These are phyloP conservation scores for Dicerorhinus sumatrensis DNA, from an alignment of 2,113 vertebrate genomes.

Conservation along the genomic window DNA sequence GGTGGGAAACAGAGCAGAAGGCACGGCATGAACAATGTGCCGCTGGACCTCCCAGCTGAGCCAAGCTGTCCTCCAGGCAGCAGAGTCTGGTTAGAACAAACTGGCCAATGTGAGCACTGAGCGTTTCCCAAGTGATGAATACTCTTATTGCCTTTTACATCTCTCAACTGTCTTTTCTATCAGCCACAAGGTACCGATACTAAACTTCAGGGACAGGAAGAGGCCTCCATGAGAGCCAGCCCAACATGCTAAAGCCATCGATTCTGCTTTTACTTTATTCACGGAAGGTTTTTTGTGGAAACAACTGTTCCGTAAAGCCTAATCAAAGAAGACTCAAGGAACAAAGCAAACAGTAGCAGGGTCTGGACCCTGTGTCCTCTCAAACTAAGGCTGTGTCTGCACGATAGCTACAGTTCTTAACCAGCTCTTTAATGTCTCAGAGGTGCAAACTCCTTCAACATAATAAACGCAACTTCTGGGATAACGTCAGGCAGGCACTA, in stretches of 20 bases:
- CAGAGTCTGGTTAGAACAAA: not conserved
- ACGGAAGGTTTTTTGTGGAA: not conserved
- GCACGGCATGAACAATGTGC: not conserved
- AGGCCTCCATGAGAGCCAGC: not conserved
- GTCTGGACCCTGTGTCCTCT: not conserved
- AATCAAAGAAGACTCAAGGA: not conserved
- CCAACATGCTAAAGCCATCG: not conserved
- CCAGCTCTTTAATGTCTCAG: not conserved
- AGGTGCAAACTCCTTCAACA: not conserved
- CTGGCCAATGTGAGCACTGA: not conserved
- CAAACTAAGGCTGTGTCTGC: not conserved
- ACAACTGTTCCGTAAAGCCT: not conserved
- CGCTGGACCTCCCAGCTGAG: not conserved
- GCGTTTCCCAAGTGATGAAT: not conserved
- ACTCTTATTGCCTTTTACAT: not conserved
- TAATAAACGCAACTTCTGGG: not conserved
- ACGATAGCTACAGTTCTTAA: not conserved
- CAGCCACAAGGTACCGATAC: not conserved
- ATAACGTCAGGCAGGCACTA: not conserved
- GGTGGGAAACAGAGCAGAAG: not conserved
- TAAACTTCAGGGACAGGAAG: not conserved
- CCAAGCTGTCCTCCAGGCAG: not conserved
- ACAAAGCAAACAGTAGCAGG: not conserved
- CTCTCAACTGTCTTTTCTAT: not conserved
- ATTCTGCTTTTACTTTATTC: not conserved